Conservation (phyloP, 2,888 invertebrate species). For the Epiperipatus broadwayi region DNA sequence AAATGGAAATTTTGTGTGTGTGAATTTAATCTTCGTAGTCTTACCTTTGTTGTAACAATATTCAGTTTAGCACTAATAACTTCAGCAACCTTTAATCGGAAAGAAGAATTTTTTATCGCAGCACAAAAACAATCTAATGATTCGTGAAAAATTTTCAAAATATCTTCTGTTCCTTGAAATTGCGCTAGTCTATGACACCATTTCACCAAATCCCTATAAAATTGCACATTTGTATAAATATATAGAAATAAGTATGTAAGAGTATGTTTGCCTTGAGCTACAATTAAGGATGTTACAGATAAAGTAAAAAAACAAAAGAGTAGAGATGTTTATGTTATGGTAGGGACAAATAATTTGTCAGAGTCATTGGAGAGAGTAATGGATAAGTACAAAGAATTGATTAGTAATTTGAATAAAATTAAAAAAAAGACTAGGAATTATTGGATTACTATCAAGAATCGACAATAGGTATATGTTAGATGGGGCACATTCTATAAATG, state of each 20-base stretch:
- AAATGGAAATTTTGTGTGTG: slow-evolving; percentile 14
- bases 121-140: slow-evolving; percentile 78
- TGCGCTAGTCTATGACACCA: slow-evolving; percentile 63
- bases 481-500: too few species aligned
- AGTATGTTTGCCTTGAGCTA: slow-evolving; percentile 5
- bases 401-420: too few species aligned
- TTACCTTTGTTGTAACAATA: slow-evolving; percentile 47
- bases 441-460: too few species aligned
- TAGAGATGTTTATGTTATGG: slow-evolving; percentile 4
- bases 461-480: too few species aligned
- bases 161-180: too few species aligned
- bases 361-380: too few species aligned
- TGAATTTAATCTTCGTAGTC: slow-evolving; percentile 7
- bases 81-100: slow-evolving; percentile 46
- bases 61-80: slow-evolving; percentile 61
- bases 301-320: slow-evolving; percentile 6
- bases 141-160: slow-evolving; percentile 59
- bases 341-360: too few species aligned
- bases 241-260: slow-evolving; percentile 5
- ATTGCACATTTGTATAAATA: slow-evolving; percentile 11
- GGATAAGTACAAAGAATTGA: too few species aligned
- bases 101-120: slow-evolving; percentile 47
- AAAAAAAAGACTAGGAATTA: too few species aligned
- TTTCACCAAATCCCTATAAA: slow-evolving; percentile 61
- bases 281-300: slow-evolving; percentile 1